Conservation (phyloP, 2,888 invertebrate genomes). For the Encarsia formosa region DNA sequence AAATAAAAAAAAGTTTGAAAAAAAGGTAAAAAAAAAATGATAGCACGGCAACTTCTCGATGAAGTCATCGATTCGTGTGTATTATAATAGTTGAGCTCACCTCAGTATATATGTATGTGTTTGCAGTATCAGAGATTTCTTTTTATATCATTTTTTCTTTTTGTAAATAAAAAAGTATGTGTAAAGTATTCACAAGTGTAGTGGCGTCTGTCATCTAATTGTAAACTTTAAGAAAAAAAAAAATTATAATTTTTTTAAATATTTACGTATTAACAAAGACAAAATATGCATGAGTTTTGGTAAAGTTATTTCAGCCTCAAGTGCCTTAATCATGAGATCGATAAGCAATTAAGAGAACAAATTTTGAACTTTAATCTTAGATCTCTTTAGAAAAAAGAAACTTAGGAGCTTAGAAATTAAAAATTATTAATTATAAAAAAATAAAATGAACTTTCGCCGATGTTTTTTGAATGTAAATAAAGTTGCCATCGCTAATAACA, state of each 20-base stretch:
- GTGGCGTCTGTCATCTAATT: constrained; percentile 12
- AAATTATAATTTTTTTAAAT: constrained; percentile 14
- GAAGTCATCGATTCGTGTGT: constrained; percentile 22
- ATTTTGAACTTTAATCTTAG: neutral
- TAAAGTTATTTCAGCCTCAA: constrained; percentile 23
- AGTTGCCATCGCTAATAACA: constrained; percentile 35
- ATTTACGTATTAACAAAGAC: constrained; percentile 12
- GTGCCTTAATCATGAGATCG: constrained; percentile 26
- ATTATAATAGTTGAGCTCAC: constrained; percentile 21
- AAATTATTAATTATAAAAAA: constrained; percentile 12
- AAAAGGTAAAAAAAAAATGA: too few relatives aligned
- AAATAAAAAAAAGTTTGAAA: too few relatives aligned
- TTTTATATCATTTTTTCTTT: constrained; percentile 10
- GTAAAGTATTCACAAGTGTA: constrained; percentile 22
- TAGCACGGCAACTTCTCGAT: neutral
- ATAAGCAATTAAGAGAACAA: constrained; percentile 5
- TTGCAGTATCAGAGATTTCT: constrained; percentile 12
- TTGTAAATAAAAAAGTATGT: constrained; percentile 25
- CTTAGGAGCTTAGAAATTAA: constrained; percentile 21
- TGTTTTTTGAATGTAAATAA: constrained; percentile 38
- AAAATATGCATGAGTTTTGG: constrained; percentile 11
- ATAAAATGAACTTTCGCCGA: constrained; percentile 7
- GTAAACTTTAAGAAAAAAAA: constrained; percentile 12
- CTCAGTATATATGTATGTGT: constrained; percentile 20
- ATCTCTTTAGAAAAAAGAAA: constrained; percentile 6